These are phyloP conservation scores for Idaea dimidiata DNA, from an alignment of 2,888 invertebrate species.

Conservation along the genomic window DNA sequence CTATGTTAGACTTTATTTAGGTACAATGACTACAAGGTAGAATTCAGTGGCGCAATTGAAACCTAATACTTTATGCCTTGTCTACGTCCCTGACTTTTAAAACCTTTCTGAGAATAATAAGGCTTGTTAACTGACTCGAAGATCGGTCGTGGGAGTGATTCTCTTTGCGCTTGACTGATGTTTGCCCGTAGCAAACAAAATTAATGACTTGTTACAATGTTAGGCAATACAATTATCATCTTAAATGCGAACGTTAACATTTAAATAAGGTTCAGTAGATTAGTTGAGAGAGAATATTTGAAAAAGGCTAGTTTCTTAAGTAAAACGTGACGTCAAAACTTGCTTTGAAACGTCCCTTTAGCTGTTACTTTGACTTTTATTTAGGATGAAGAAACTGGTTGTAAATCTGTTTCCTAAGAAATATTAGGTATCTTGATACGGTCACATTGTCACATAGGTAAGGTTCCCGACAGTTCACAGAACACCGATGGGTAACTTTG, in stretches of 20 bases:
- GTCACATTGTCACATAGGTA: too few species aligned
- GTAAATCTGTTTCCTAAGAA: too few species aligned
- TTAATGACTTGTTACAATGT: slow-evolving; percentile 52
- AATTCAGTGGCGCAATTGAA: slow-evolving; percentile 33
- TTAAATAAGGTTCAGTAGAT: too few species aligned
- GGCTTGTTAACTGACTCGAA: slow-evolving; percentile 39
- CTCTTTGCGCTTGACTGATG: slow-evolving; percentile 71
- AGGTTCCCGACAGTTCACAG: too few species aligned
- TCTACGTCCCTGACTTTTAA: slow-evolving; percentile 49
- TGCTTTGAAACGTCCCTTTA: too few species aligned
- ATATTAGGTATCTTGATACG: too few species aligned
- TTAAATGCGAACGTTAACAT: background rate
- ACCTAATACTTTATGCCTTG: slow-evolving; percentile 21
- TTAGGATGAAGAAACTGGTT: too few species aligned
- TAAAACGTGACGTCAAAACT: too few species aligned
- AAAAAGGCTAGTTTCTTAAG: too few species aligned
- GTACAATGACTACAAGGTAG: slow-evolving; percentile 26
- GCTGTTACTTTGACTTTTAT: too few species aligned
- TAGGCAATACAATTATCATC: slow-evolving; percentile 42
- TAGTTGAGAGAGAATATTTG: too few species aligned
- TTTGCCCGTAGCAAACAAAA: slow-evolving; percentile 66
- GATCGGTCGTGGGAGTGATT: slow-evolving; percentile 63
- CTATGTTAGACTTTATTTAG: slow-evolving; percentile 38
- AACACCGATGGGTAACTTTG: too few species aligned
- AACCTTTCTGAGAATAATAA: slow-evolving; percentile 49